A percentile compares a stretch with the other conserved stretches of the same genome.
phyloP scores from a whole-genome alignment of 2,797 vertebrate species.

The Amniataba percoides region DNA sequence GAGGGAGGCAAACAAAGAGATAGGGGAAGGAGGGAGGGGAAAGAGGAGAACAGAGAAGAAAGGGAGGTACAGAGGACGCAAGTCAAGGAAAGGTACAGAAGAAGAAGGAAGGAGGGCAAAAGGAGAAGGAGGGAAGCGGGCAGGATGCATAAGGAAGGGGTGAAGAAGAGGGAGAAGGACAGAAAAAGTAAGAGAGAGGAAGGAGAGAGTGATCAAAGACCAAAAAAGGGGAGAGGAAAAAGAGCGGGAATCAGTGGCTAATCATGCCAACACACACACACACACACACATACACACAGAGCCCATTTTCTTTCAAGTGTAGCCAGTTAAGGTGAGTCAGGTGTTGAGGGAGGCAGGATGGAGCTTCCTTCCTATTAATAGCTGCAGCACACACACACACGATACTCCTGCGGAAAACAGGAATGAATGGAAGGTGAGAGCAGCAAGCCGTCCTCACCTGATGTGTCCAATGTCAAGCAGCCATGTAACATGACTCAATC shows the following conservation, averaged over 20 bases:
- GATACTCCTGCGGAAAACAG: conserved; percentile 24
- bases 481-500: conserved; percentile 27
- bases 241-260: conserved; percentile 14
- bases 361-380: conserved; percentile 63
- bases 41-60: not conserved
- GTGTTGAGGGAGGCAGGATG: conserved; percentile 56
- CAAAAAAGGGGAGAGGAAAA: not conserved
- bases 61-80: not conserved
- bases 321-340: conserved; percentile 58
- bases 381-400: conserved; percentile 59
- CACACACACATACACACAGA: conserved; percentile 22
- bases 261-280: conserved; percentile 28
- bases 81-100: not conserved
- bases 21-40: not conserved
- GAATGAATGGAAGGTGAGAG: conserved; percentile 27
- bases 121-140: not conserved
- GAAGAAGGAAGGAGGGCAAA: not conserved
- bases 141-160: not conserved
- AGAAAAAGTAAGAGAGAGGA: conserved; percentile 13
- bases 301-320: conserved; percentile 39
- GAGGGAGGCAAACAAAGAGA: not conserved
- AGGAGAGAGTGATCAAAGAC: not conserved
- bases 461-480: conserved; percentile 9
- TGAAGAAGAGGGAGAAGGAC: not conserved
- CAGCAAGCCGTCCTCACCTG: conserved; percentile 27